These are phyloP conservation scores for Melipona beecheii DNA, from an alignment of 2,888 invertebrate genomes.

Conservation along the genomic window DNA sequence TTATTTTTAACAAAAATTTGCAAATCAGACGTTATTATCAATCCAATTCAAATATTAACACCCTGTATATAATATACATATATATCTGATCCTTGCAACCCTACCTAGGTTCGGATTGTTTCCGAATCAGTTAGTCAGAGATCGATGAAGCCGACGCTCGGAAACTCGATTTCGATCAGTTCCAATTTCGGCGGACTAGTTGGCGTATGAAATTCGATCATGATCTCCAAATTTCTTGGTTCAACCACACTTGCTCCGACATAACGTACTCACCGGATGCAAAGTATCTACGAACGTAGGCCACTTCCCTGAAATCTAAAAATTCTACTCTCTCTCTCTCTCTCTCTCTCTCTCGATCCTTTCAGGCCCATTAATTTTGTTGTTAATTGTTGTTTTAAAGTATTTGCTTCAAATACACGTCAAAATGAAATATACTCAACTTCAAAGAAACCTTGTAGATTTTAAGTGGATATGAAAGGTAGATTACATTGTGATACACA, in stretches of 20 bases:
- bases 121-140: neutral
- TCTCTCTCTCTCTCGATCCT: no score
- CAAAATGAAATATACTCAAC: no score
- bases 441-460: no score
- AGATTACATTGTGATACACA: no score
- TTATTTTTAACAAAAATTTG: no score
- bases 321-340: neutral
- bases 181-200: neutral
- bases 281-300: neutral
- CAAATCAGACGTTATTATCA: no score
- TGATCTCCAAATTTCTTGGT: neutral
- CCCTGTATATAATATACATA: neutral
- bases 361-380: neutral
- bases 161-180: slow-evolving; percentile 9
- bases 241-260: neutral
- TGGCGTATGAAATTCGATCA: neutral
- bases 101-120: neutral
- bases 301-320: neutral
- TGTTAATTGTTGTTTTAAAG: neutral
- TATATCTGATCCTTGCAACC: neutral
- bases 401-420: neutral
- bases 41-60: neutral
- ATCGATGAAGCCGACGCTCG: neutral
- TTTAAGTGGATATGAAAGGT: no score
- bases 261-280: neutral